phyloP scores from a whole-genome alignment of 2,797 vertebrate species.

The Siniperca undulata region DNA sequence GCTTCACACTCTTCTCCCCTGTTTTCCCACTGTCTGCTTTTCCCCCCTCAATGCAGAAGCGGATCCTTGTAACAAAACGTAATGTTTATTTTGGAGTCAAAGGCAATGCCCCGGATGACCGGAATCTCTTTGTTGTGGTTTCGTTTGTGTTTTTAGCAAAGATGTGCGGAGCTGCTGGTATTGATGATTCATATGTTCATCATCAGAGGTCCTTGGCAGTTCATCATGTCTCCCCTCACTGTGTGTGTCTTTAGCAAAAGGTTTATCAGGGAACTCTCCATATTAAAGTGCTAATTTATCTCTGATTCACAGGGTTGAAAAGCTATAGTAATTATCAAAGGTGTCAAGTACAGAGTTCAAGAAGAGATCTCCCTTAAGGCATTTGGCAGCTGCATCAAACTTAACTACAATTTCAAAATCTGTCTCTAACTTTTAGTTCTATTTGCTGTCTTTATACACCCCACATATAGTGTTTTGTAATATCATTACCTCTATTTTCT shows the following conservation, averaged over 20 bases:
- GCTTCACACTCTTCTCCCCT: slow-evolving; percentile 51
- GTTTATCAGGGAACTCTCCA: slow-evolving; percentile 56
- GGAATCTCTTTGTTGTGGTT: slow-evolving; percentile 79
- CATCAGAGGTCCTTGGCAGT: slow-evolving; percentile 64
- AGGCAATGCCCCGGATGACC: slow-evolving; percentile 66
- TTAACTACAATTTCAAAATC: slow-evolving; percentile 56
- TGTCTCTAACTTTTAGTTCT: slow-evolving; percentile 29
- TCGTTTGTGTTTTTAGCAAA: slow-evolving; percentile 68
- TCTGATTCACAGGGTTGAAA: slow-evolving; percentile 62
- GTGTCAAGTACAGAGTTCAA: slow-evolving; percentile 66
- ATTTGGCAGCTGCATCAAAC: slow-evolving; percentile 61
- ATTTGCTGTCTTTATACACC: slow-evolving; percentile 2
- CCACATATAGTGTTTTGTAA: background rate
- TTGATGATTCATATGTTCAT: slow-evolving; percentile 73
- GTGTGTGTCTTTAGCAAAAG: slow-evolving; percentile 49
- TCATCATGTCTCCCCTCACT: slow-evolving; percentile 42
- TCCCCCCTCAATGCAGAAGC: slow-evolving; percentile 31
- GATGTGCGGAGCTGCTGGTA: slow-evolving; percentile 72
- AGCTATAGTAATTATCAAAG: slow-evolving; percentile 63
- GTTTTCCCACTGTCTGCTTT: slow-evolving; percentile 56
- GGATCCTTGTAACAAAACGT: slow-evolving; percentile 67
- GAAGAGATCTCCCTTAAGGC: slow-evolving; percentile 59
- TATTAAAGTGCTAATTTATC: slow-evolving; percentile 71
- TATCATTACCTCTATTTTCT: background rate
- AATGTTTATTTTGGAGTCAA: slow-evolving; percentile 79